These are phyloP conservation scores for Choloepus didactylus DNA, from an alignment of 2,797 vertebrate species.

Conservation along the genomic window DNA sequence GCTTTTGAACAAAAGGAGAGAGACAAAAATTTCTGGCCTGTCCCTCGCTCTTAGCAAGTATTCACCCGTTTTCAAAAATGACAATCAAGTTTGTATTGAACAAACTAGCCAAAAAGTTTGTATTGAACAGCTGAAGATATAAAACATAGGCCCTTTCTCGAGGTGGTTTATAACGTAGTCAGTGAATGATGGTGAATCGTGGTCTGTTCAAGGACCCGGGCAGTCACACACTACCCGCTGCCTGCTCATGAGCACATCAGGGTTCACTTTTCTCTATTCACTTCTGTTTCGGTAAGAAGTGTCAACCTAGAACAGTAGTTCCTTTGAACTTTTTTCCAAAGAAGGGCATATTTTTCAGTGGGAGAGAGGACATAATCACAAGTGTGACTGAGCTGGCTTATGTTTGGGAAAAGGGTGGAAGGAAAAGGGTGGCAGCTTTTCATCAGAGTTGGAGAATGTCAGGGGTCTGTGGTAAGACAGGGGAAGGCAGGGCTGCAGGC, in stretches of 20 bases:
- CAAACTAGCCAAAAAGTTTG: conserved; percentile 44
- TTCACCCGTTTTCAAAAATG: conserved; percentile 29
- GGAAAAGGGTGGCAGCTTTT: neutral
- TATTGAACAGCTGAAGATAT: neutral
- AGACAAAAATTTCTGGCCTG: conserved; percentile 58
- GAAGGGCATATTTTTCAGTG: neutral
- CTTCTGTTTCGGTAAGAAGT: neutral
- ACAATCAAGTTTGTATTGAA: neutral
- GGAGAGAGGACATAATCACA: neutral
- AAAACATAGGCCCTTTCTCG: neutral
- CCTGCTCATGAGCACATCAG: neutral
- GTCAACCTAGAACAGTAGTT: neutral
- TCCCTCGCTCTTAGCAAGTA: neutral
- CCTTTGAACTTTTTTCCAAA: neutral
- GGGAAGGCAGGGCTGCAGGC: neutral
- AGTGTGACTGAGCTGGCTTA: neutral
- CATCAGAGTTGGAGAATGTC: neutral
- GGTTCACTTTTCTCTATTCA: neutral
- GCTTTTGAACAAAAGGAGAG: conserved; percentile 49
- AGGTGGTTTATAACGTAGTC: neutral
- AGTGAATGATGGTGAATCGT: neutral
- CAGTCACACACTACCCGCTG: neutral
- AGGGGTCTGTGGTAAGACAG: rapidly evolving
- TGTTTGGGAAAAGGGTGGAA: neutral
- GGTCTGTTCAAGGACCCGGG: neutral